Conservation (phyloP, 2,888 invertebrate genomes). For the Stratiomys singularior region DNA sequence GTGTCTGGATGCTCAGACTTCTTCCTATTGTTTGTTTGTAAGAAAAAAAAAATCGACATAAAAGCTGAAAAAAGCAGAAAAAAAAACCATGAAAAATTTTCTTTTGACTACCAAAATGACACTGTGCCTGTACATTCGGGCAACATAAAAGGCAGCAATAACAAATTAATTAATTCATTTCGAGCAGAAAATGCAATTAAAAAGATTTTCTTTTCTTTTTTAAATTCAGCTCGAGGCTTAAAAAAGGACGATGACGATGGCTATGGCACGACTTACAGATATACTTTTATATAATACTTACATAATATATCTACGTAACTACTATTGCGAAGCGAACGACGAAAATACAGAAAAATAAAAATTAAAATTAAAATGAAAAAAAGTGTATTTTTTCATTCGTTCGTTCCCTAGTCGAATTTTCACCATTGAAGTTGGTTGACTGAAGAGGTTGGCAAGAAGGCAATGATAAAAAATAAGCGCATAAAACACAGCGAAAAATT, state of each 20-base stretch:
- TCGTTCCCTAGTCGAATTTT: slow-evolving; percentile 16
- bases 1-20: no score
- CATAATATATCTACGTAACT: not conserved
- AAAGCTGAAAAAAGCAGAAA: no score
- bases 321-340: not conserved
- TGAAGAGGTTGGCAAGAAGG: not conserved
- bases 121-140: slow-evolving; percentile 34
- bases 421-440: not conserved
- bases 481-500: slow-evolving; percentile 45
- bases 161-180: slow-evolving; percentile 64
- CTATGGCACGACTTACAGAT: not conserved
- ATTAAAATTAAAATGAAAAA: slow-evolving; percentile 40
- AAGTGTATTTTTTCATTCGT: slow-evolving; percentile 35
- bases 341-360: slow-evolving; percentile 28
- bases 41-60: no score
- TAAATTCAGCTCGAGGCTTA: slow-evolving; percentile 47
- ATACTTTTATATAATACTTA: not conserved
- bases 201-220: slow-evolving; percentile 52
- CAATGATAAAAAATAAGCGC: slow-evolving; percentile 27
- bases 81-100: not conserved
- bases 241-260: not conserved
- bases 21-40: no score
- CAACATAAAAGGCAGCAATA: slow-evolving; percentile 56
- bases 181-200: slow-evolving; percentile 62
- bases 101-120: slow-evolving; percentile 34